Conservation (phyloP, 2,888 invertebrate genomes). For the Megaustenia siamemsis region DNA sequence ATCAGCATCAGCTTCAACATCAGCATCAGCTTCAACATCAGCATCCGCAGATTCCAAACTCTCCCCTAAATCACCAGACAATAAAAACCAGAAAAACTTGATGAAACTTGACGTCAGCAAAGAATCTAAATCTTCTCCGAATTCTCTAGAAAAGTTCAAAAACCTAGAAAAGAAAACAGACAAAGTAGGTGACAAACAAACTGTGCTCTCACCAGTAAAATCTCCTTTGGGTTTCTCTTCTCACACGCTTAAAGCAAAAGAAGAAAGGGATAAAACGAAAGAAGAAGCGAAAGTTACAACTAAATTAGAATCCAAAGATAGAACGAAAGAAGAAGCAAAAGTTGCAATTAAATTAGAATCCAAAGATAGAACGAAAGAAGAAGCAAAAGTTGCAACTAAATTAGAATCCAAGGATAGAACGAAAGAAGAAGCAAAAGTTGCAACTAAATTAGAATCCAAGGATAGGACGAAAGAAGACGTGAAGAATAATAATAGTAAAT, state of each 20-base stretch:
- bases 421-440: too few relatives aligned
- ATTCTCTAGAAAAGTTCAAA: slow-evolving; percentile 37
- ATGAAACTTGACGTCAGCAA: slow-evolving; percentile 32
- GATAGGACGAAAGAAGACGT: too few relatives aligned
- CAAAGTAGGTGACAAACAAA: background rate
- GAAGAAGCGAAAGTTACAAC: background rate
- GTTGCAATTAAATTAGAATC: background rate
- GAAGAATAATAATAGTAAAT: too few relatives aligned
- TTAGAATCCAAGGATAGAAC: too few relatives aligned
- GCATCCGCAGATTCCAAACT: background rate
- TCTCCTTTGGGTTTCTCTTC: background rate
- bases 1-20: too few relatives aligned
- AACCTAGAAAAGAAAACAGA: slow-evolving; percentile 17
- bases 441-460: too few relatives aligned
- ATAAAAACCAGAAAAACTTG: slow-evolving; percentile 7
- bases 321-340: too few relatives aligned
- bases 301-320: too few relatives aligned
- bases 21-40: slow-evolving; percentile 19
- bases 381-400: background rate
- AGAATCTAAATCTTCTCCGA: background rate
- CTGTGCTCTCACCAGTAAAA: background rate
- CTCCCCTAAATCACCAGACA: background rate
- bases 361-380: too few relatives aligned
- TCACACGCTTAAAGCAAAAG: background rate
- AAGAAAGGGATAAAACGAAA: too few relatives aligned